Evolutionary conservation across 2,888 invertebrate species (phyloP).

Genomic region (Rhopalosiphum nymphaeae): DNA sequence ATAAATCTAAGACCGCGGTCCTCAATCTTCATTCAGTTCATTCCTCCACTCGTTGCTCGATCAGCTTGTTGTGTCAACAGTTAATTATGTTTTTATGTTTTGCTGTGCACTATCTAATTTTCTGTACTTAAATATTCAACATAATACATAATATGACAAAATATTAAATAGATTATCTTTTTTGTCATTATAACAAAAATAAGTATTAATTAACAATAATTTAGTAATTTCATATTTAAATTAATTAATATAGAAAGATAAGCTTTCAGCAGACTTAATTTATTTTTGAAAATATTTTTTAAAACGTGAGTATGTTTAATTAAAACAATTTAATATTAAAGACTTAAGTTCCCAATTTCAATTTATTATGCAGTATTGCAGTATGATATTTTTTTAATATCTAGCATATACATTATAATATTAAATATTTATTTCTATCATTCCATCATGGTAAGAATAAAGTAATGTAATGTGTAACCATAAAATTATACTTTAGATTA

Average conservation of each 20-base stretch:
- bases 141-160: background rate
- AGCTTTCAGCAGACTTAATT: conserved; percentile 67
- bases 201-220: background rate
- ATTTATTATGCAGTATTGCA: background rate
- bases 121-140: too few relatives aligned
- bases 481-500: background rate
- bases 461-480: background rate
- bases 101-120: too few relatives aligned
- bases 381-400: background rate
- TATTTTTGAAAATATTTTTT: background rate
- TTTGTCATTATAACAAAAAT: background rate
- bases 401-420: background rate
- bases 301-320: conserved; percentile 26
- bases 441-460: background rate
- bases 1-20: too few relatives aligned
- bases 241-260: background rate
- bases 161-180: background rate
- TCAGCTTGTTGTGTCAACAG: too few relatives aligned
- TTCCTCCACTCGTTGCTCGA: too few relatives aligned
- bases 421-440: background rate
- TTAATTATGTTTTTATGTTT: too few relatives aligned
- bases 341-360: background rate
- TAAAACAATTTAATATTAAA: background rate
- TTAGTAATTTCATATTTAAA: background rate
- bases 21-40: too few relatives aligned